Percentiles rank a stretch among this genome's conserved stretches.
Evolutionary conservation across 92 coral and sea anemone species (phyloP).

Genomic region (Galaxea fascicularis): DNA sequence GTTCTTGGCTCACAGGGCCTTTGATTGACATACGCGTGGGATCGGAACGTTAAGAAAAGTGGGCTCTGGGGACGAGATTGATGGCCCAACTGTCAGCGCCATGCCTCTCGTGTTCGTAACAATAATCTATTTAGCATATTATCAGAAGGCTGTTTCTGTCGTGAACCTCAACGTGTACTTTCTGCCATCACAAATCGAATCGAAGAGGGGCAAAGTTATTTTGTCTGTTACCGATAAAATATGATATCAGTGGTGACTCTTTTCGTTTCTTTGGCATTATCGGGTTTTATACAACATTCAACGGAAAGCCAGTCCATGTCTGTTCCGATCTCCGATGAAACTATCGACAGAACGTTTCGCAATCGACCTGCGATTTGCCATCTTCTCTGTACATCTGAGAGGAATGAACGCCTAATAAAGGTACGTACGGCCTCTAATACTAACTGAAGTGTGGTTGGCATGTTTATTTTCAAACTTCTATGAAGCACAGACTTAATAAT

Average conservation of each 20-base stretch:
- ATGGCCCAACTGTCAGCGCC: no score
- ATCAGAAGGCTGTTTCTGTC: not conserved
- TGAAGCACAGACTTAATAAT: not conserved
- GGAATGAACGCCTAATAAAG: not conserved
- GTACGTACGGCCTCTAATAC: not conserved
- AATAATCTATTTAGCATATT: no score
- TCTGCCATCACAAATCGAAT: not conserved
- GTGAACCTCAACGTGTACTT: not conserved
- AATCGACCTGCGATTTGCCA: slow-evolving; percentile 1
- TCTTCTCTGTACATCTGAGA: slow-evolving; percentile 6
- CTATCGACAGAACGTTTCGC: not conserved
- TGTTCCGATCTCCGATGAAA: not conserved
- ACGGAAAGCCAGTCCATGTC: not conserved
- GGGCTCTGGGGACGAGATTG: no score
- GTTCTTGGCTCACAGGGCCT: no score
- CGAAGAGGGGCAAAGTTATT: not conserved
- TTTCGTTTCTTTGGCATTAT: not conserved
- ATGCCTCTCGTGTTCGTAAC: no score
- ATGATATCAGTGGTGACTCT: not conserved
- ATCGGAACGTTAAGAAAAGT: no score
- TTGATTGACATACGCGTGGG: no score
- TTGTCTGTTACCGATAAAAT: not conserved
- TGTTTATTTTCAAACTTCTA: not conserved
- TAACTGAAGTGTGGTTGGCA: not conserved
- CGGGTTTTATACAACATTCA: slow-evolving; percentile 4